Percentiles rank a stretch among this genome's conserved stretches.
phyloP scores from a whole-genome alignment of 2,797 vertebrate species.

The Babyrousa celebensis region DNA sequence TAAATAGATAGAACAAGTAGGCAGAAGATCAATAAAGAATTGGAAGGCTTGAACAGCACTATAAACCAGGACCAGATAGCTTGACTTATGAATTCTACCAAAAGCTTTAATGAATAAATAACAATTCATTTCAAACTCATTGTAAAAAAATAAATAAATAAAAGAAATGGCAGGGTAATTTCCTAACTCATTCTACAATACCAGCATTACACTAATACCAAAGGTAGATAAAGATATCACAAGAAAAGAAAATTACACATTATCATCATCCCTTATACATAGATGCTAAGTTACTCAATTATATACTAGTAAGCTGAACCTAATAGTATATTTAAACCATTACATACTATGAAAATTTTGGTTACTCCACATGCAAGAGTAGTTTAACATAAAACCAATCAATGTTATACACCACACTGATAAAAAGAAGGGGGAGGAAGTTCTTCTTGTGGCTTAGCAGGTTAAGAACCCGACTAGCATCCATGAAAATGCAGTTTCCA shows the following conservation, averaged over 20 bases:
- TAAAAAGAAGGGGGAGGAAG: not conserved
- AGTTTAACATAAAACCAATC: not conserved
- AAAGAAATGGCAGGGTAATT: accelerated
- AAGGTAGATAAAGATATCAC: not conserved
- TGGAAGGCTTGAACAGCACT: no score
- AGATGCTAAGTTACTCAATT: not conserved
- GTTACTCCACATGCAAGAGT: not conserved
- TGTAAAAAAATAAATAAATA: no score
- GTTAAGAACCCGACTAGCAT: no score
- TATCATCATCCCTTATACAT: not conserved
- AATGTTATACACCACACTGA: not conserved
- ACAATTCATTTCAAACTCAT: not conserved
- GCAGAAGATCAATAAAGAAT: no score
- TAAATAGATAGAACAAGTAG: not conserved
- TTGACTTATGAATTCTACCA: not conserved
- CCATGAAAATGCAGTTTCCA: no score
- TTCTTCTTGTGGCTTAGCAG: no score
- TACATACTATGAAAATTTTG: not conserved
- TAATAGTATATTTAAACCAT: not conserved
- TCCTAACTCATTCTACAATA: not conserved
- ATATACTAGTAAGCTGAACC: not conserved
- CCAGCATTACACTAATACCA: not conserved
- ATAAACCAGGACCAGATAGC: not conserved
- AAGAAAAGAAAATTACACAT: not conserved
- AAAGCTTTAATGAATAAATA: not conserved